Evolutionary conservation across 2,113 vertebrate species (phyloP).

Genomic region (Oceanites oceanicus): DNA sequence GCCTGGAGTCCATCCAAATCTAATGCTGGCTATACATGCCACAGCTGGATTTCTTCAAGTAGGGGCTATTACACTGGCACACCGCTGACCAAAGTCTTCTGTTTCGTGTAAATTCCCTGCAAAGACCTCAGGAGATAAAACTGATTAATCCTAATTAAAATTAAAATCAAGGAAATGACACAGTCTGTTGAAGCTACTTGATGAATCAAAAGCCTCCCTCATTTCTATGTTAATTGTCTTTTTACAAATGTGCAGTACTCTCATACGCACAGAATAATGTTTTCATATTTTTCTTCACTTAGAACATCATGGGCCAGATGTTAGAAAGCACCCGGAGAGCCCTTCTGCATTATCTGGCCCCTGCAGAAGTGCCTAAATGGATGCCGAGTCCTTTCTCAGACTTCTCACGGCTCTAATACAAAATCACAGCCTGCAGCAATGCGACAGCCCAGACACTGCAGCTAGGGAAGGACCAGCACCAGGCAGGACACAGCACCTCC

Average conservation of each 20-base stretch:
- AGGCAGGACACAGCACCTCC: neutral
- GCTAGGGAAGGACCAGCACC: neutral
- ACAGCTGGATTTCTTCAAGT: constrained; percentile 44
- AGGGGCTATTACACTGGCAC: constrained; percentile 18
- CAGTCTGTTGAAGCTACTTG: constrained; percentile 60
- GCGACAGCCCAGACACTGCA: neutral
- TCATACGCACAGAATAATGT: neutral
- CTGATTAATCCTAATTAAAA: constrained; percentile 69
- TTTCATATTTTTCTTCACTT: constrained; percentile 43
- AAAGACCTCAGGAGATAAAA: constrained; percentile 51
- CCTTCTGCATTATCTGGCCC: neutral
- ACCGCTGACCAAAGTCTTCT: constrained; percentile 38
- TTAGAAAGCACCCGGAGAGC: neutral
- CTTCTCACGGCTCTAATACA: neutral
- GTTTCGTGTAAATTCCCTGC: constrained; percentile 9
- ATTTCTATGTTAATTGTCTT: constrained; percentile 61
- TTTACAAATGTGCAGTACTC: constrained; percentile 41
- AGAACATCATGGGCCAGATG: neutral
- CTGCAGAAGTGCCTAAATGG: neutral
- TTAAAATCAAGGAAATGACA: constrained; percentile 61
- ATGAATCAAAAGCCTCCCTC: constrained; percentile 62
- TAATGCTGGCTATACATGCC: neutral
- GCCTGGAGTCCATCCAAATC: neutral
- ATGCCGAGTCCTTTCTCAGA: neutral
- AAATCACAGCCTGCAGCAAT: neutral